phyloP scores from a whole-genome alignment of 1,140 invertebrate species.

The Eriosoma lanigerum region DNA sequence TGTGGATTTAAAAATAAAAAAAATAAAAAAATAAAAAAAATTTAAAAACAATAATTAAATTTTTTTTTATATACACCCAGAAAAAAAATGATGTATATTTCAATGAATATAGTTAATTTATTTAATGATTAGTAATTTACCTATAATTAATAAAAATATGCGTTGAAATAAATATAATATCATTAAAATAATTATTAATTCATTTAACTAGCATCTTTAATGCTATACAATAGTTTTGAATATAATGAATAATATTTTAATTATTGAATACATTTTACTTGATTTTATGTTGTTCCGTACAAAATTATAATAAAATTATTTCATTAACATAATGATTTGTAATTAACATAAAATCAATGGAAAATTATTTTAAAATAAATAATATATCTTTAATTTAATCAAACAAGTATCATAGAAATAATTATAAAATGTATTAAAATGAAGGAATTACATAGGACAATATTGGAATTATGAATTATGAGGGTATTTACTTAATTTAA shows the following conservation, averaged over 20 bases:
- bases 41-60: no score
- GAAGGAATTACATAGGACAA: background rate
- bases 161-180: background rate
- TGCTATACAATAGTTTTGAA: background rate
- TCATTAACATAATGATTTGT: background rate
- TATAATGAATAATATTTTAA: background rate
- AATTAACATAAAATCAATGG: background rate
- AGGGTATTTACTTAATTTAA: background rate
- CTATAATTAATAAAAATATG: background rate
- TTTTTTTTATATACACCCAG: no score
- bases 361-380: background rate
- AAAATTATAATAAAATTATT: no score
- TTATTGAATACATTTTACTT: background rate
- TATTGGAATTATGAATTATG: background rate
- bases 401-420: no score
- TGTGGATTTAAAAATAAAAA: no score
- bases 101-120: background rate
- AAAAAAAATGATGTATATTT: slow-evolving; percentile 6
- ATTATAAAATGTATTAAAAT: no score
- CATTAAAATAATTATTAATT: background rate
- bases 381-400: no score
- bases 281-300: background rate
- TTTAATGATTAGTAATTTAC: background rate
- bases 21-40: no score
- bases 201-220: background rate